Evolutionary conservation across 2,113 vertebrate genomes (phyloP).

Genomic region (Cyanoderma ruficeps): DNA sequence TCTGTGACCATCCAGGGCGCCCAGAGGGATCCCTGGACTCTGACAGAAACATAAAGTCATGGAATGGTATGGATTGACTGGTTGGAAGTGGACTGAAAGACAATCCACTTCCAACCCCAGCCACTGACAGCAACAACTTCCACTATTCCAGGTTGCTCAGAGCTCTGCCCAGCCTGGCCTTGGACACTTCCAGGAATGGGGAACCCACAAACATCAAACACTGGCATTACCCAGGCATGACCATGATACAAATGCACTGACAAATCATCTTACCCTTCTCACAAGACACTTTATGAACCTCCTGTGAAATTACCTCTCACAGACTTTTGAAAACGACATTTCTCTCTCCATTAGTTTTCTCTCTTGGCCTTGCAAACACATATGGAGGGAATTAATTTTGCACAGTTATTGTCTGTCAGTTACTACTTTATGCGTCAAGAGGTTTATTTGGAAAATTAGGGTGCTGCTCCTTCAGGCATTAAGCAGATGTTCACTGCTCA

Average conservation of each 20-base stretch:
- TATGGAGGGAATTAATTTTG: slow-evolving; percentile 10
- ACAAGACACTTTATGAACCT: not conserved
- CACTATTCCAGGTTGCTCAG: fast-evolving
- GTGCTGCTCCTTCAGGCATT: slow-evolving; percentile 18
- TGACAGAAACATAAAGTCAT: too few relatives aligned
- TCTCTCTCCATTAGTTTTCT: not conserved
- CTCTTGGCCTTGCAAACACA: not conserved
- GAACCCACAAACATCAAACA: not conserved
- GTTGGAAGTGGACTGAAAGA: not conserved
- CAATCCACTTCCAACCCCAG: not conserved
- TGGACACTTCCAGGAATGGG: not conserved
- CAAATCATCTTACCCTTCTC: not conserved
- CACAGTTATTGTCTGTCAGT: slow-evolving; percentile 12
- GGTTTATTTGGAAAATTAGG: slow-evolving; percentile 49
- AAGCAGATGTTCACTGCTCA: slow-evolving; percentile 29
- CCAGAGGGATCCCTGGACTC: too few relatives aligned
- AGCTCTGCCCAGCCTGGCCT: not conserved
- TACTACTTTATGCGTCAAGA: not conserved
- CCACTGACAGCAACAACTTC: not conserved
- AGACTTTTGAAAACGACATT: not conserved
- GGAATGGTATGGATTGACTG: too few relatives aligned
- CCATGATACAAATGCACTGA: not conserved
- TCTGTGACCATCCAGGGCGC: too few relatives aligned
- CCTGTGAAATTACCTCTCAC: not conserved
- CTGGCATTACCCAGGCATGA: not conserved